Base-by-base conservation (phyloP, 2,113 vertebrate species). In the Poecile atricapillus region DNA sequence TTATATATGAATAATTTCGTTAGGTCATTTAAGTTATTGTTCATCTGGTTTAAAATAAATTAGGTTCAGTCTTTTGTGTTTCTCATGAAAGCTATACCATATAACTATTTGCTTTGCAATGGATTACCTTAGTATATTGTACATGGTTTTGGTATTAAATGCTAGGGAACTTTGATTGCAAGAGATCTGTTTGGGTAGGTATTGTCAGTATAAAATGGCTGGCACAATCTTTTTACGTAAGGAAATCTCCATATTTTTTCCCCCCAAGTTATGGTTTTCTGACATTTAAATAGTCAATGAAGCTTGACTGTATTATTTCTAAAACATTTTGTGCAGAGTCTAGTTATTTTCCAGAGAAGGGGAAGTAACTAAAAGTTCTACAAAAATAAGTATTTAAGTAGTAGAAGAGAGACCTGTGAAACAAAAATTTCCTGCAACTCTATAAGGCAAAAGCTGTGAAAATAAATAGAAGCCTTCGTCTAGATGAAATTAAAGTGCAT, bases 151-250 rank as follows among this genome's bases (percentile, higher is more conserved):
- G 46, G 37, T 62, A 60, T 28, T 44, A 76, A 89, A 80, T 50
- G 12, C 39, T 44, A 25, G 35, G 58, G n/a, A 87, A 83, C 19
- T 96, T 75, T 43, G 65, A 39, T 86, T 68, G 77, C 19, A 60
- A 90, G 74, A 79, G 27, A 35, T 53, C 20, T 24, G 1, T 71
- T 86, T 13, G 39, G 17, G 59, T 87, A 60, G 43, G n/a, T 56
- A 71, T 90, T 90, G n/a, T 65, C 79, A 76, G n/a, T 49, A 35
- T 58, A 89, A 97, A 94, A 97, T 90, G 85, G 58, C 80, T 81
- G 64, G 47, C 64, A 84, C 5, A 56, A 83, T 47, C 4, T 90
- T 74, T 68, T 35, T 37, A 4, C 41, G 27, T 50, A 68, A 67
- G 62, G 18, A 84, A 93, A 88, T 64, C 49, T 44, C 35, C 70